These are phyloP conservation scores for Limnothrissa miodon DNA, from an alignment of 2,113 vertebrate genomes.

Conservation along the genomic window DNA sequence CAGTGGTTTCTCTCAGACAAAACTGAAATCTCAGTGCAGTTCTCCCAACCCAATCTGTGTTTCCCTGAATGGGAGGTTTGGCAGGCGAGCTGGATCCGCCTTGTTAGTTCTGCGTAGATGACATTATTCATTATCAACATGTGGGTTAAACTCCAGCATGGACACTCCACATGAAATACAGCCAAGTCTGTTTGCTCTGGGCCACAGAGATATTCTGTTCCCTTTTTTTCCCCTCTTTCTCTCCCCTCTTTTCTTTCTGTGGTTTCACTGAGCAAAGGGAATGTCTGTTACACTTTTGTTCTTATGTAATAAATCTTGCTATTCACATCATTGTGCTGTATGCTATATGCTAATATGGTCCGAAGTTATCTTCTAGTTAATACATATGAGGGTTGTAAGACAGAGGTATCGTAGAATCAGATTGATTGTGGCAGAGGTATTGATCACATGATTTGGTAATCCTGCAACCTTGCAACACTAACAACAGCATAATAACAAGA, in stretches of 20 bases:
- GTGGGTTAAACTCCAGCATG: slow-evolving; percentile 26
- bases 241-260: neutral
- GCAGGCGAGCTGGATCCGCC: neutral
- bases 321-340: neutral
- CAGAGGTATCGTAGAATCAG: neutral
- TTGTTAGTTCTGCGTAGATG: slow-evolving; percentile 20
- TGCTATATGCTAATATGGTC: neutral
- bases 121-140: slow-evolving; percentile 29
- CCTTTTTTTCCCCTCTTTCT: neutral
- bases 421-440: neutral
- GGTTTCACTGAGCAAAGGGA: neutral
- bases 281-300: neutral
- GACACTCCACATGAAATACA: neutral
- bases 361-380: neutral
- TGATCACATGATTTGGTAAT: neutral
- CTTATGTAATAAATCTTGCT: neutral
- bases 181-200: slow-evolving; percentile 13
- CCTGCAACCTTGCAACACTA: neutral
- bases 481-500: neutral
- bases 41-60: slow-evolving; percentile 20
- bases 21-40: neutral
- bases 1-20: neutral
- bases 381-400: neutral
- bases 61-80: slow-evolving; percentile 30
- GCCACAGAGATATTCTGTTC: neutral